phyloP scores from a whole-genome alignment of 2,797 vertebrate species.

The Tragelaphus oryx region DNA sequence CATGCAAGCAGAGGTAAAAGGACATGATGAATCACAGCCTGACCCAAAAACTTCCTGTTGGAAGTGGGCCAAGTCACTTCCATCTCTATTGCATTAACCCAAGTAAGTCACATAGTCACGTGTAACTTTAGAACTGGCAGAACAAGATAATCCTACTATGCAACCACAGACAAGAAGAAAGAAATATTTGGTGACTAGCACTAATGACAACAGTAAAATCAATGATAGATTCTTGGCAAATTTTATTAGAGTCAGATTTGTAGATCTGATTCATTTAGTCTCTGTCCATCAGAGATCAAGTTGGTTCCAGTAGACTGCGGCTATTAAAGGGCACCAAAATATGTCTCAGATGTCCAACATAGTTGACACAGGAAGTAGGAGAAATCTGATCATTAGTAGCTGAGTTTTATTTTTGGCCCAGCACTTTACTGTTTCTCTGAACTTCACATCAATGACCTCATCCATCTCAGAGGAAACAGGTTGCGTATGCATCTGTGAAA shows the following conservation, averaged over 20 bases:
- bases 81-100: background rate
- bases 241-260: constrained; percentile 9
- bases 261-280: background rate
- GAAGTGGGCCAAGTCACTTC: background rate
- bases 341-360: background rate
- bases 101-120: background rate
- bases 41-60: background rate
- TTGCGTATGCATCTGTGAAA: background rate
- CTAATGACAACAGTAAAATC: background rate
- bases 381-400: background rate
- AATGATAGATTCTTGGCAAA: background rate
- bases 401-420: constrained; percentile 5
- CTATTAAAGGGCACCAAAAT: background rate
- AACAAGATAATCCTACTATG: background rate
- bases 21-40: background rate
- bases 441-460: background rate
- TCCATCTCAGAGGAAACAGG: background rate
- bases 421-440: background rate
- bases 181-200: background rate
- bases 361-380: background rate
- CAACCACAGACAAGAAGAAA: background rate
- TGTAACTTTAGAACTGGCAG: background rate
- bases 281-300: background rate
- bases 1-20: background rate
- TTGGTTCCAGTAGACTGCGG: background rate